Evolutionary conservation across 2,113 vertebrate species (phyloP), one percentile per base, ranked within the genome.

Genomic region (Nerophis ophidion): DNA sequence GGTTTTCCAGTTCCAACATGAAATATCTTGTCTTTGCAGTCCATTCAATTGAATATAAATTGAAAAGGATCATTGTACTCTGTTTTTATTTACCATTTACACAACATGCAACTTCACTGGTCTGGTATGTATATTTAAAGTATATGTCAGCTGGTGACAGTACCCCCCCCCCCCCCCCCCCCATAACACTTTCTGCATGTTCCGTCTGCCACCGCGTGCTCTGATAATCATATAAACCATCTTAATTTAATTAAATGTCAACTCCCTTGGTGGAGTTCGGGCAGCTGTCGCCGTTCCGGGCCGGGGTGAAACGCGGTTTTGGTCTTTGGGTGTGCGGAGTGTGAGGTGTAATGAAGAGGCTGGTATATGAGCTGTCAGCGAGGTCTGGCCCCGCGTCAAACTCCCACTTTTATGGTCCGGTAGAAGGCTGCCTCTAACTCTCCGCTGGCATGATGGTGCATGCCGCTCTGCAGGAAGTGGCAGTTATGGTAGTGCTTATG

Each of bases 211-310:
- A 48, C 34, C 0, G 48, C 65, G 69, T 75, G 65, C 63, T 62
- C 50, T 52, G 61, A 73, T 81, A 75, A 82, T 81, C 69, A 75
- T 66, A 78, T 77, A 74, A 83, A 81, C 68, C 15, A 15, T 58
- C 72, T 61, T 84, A 67, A 84, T 84, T 77, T 63, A 81, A 83
- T 84, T 80, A 72, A 60, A 74, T 59, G 51, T 72, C 73, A 75
- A 62, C 71, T 75, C 63, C 38, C 60, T 66, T 74, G 74, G 61
- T 71, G 72, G 57, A 7, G 46, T 60, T 67, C 68, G 60, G 51
- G 46, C 67, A 65, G 74, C 74, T 69, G 72, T 57, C 66, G 66
- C 57, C 57, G 36, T 57, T 70, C 57, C 55, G 74, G 60, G 57
- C 73, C 66, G 63, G 80, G 77, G 76, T 76, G 80, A 84, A 75